phyloP scores from a whole-genome alignment of 2,888 invertebrate genomes.

The Pseudococcus jackbeardsleyi region DNA sequence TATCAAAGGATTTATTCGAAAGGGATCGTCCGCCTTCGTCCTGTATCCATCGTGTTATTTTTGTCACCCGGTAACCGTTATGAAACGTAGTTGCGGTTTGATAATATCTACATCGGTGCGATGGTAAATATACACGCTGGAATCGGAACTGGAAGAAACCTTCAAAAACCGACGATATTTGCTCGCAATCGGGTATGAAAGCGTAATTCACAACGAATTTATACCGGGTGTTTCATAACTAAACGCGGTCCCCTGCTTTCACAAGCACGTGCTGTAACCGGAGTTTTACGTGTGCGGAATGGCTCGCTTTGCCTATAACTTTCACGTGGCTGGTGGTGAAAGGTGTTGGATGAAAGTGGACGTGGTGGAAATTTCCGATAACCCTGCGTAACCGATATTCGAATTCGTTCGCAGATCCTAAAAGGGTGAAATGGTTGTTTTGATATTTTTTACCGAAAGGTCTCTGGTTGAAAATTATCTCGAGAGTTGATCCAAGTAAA shows the following conservation, averaged over 20 bases:
- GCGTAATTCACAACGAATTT: neutral
- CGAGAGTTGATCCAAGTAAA: too few species aligned
- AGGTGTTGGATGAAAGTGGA: too few species aligned
- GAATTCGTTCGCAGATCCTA: too few species aligned
- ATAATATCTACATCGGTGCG: neutral
- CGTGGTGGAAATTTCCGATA: too few species aligned
- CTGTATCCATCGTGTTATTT: neutral
- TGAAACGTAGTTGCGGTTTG: constrained; percentile 3
- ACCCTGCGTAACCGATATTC: too few species aligned
- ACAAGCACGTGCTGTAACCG: neutral
- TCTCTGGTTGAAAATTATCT: too few species aligned
- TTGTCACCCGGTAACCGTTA: constrained; percentile 5
- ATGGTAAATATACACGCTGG: neutral
- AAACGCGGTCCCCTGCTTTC: neutral
- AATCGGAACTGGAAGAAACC: neutral
- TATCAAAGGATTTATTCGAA: constrained; percentile 28
- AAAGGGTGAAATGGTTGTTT: too few species aligned
- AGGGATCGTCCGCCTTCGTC: neutral
- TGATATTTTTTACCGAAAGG: too few species aligned
- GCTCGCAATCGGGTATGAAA: neutral
- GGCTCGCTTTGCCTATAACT: too few species aligned
- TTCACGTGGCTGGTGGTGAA: too few species aligned
- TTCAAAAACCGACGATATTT: constrained; percentile 11
- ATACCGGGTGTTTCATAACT: neutral
- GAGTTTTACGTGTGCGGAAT: neutral